phyloP scores from a whole-genome alignment of 1,140 invertebrate species.

The Rhyacophila brunnea region DNA sequence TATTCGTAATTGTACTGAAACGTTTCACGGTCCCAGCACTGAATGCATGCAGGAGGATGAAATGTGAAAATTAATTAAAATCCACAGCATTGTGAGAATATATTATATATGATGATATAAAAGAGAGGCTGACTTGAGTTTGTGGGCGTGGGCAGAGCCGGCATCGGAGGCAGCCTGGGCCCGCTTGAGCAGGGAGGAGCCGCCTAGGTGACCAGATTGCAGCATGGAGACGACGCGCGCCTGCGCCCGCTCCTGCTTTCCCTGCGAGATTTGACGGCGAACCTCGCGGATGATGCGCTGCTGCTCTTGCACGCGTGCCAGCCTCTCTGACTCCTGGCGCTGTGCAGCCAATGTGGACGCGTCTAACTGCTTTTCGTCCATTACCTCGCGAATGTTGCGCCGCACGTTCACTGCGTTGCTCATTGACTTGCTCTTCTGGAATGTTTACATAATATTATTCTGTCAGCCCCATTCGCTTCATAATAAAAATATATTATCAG shows the following conservation, averaged over 20 bases:
- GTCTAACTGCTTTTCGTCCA: constrained; percentile 89
- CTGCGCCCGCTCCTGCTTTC: constrained; percentile 67
- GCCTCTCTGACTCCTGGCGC: constrained; percentile 85
- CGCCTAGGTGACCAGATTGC: constrained; percentile 52
- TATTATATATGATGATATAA: neutral
- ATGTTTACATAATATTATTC: no score
- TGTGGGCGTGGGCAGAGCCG: constrained; percentile 35
- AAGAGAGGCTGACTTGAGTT: constrained; percentile 44
- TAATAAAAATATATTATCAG: no score
- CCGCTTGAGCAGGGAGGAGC: constrained; percentile 55
- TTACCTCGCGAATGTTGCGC: constrained; percentile 86
- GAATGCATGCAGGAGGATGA: no score
- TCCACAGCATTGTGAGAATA: no score
- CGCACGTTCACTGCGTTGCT: constrained; percentile 63
- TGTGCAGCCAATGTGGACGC: constrained; percentile 89
- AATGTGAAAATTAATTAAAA: no score
- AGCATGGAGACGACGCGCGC: constrained; percentile 67
- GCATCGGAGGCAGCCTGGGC: constrained; percentile 23
- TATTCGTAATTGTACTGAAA: no score
- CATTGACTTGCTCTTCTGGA: constrained; percentile 13
- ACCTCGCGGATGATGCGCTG: constrained; percentile 77
- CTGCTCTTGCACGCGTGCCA: constrained; percentile 79
- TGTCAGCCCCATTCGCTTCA: no score
- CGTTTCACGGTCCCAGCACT: no score
- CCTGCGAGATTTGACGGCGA: constrained; percentile 69